Conservation (phyloP, 1,140 invertebrate species). For the Spodoptera frugiperda region DNA sequence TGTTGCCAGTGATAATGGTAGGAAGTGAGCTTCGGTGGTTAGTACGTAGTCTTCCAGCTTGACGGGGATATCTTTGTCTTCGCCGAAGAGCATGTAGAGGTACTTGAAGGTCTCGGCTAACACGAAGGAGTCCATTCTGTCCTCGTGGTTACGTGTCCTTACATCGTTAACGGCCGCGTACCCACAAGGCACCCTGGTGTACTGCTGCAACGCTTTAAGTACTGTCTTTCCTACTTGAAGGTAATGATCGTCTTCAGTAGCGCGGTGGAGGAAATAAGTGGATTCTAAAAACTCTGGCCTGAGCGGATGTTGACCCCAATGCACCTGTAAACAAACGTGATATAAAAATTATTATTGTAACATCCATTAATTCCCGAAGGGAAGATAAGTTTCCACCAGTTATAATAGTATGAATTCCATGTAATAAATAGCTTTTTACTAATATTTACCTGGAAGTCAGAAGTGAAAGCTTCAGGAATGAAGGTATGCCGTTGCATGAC, state of each 20-base stretch:
- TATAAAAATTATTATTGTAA: not conserved
- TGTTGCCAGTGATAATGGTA: slow-evolving; percentile 93
- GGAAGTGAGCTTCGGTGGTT: slow-evolving; percentile 98
- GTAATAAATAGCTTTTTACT: not conserved
- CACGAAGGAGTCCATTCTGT: slow-evolving; percentile 99
- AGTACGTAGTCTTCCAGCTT: slow-evolving; percentile 99
- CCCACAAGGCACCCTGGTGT: slow-evolving; percentile 97
- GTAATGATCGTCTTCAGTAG: slow-evolving; percentile 98
- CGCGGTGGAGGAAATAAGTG: slow-evolving; percentile 98
- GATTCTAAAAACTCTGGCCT: slow-evolving; percentile 99
- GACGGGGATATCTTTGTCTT: slow-evolving; percentile 94
- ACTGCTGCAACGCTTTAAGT: slow-evolving; percentile 95
- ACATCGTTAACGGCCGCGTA: slow-evolving; percentile 99
- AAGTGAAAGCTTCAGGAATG: slow-evolving; percentile 98
- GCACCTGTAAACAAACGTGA: slow-evolving; percentile 88
- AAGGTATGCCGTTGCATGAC: slow-evolving; percentile 99
- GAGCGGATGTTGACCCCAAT: slow-evolving; percentile 99
- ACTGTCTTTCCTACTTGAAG: slow-evolving; percentile 96
- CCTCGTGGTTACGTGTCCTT: slow-evolving; percentile 95
- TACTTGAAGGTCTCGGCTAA: slow-evolving; percentile 99
- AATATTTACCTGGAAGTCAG: slow-evolving; percentile 92
- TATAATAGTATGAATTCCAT: not conserved
- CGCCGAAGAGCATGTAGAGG: slow-evolving; percentile 97
- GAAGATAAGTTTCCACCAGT: too few relatives aligned
- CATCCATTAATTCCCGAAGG: too few relatives aligned